phyloP scores from a whole-genome alignment of 92 coral and sea anemone genomes.

The Siderastrea siderea region DNA sequence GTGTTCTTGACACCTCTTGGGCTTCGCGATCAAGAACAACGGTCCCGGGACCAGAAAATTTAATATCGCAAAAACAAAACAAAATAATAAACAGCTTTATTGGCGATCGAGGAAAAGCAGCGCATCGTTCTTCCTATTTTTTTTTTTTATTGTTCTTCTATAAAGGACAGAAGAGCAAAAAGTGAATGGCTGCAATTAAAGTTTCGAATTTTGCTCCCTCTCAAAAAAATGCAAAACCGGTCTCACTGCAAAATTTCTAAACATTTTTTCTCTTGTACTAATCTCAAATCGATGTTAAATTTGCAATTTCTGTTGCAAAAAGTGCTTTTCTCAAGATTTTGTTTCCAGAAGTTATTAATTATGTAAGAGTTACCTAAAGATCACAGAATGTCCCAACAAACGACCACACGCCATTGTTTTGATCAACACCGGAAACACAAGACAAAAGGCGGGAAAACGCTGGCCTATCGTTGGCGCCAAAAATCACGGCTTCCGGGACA shows the following conservation, averaged over 20 bases:
- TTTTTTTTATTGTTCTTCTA: neutral
- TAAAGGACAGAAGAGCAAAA: neutral
- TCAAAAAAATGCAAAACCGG: neutral
- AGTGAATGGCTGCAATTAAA: neutral
- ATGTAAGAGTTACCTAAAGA: slow-evolving; percentile 82
- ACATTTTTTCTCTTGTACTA: neutral
- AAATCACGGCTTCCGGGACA: slow-evolving; percentile 4
- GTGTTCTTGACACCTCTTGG: slow-evolving; percentile 42
- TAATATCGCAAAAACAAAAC: neutral
- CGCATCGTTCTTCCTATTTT: neutral
- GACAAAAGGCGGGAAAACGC: slow-evolving; percentile 21
- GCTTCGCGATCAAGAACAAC: neutral
- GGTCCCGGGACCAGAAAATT: slow-evolving; percentile 39
- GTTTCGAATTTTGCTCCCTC: neutral
- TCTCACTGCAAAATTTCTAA: neutral
- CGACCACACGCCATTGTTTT: slow-evolving; percentile 59
- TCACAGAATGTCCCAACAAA: slow-evolving; percentile 72
- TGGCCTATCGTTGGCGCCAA: slow-evolving; percentile 33
- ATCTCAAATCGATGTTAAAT: slow-evolving; percentile 2
- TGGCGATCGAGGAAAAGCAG: neutral
- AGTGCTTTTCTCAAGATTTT: neutral
- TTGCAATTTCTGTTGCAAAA: slow-evolving; percentile 13
- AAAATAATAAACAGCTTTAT: neutral
- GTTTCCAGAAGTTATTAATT: slow-evolving; percentile 42
- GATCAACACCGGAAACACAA: slow-evolving; percentile 5